Evolutionary conservation across 2,888 invertebrate genomes (phyloP).

Genomic region (Ptychoptera albimana): DNA sequence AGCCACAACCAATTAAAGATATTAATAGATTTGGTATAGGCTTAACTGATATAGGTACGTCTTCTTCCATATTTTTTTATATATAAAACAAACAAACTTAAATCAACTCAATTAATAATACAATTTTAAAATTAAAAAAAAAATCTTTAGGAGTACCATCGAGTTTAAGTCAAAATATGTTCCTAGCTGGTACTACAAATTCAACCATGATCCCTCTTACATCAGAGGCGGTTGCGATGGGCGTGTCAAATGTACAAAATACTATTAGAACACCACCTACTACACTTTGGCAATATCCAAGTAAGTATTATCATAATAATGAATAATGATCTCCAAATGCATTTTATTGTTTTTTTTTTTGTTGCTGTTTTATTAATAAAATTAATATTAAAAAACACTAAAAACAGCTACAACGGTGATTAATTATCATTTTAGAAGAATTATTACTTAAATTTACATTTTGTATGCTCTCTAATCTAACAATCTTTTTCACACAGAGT

Average conservation of each 20-base stretch:
- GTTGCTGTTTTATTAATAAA: too few relatives aligned
- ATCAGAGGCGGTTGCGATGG: conserved; percentile 13
- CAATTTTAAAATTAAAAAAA: too few relatives aligned
- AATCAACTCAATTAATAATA: too few relatives aligned
- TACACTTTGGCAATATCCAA: conserved; percentile 69
- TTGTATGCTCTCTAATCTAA: too few relatives aligned
- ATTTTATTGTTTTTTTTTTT: too few relatives aligned
- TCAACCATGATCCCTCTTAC: conserved; percentile 14
- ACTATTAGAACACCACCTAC: conserved; percentile 40
- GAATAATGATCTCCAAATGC: too few relatives aligned
- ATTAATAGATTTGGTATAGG: conserved; percentile 29
- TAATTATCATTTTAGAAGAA: too few relatives aligned
- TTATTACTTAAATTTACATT: too few relatives aligned
- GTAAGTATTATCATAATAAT: conserved; percentile 32
- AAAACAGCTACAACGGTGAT: too few relatives aligned
- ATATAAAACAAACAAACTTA: not conserved
- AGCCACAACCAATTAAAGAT: conserved; percentile 24
- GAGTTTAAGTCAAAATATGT: conserved; percentile 16
- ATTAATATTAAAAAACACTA: too few relatives aligned
- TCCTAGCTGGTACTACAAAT: conserved; percentile 14
- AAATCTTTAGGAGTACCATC: conserved; percentile 8
- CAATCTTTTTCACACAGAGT: too few relatives aligned
- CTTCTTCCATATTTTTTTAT: not conserved
- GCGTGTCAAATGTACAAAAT: conserved; percentile 13
- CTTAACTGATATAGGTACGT: conserved; percentile 28